A percentile compares a stretch with the other conserved stretches of the same genome.
These are phyloP conservation scores for Trissolcus brochymenae DNA, from an alignment of 2,888 invertebrate genomes.

Conservation along the genomic window DNA sequence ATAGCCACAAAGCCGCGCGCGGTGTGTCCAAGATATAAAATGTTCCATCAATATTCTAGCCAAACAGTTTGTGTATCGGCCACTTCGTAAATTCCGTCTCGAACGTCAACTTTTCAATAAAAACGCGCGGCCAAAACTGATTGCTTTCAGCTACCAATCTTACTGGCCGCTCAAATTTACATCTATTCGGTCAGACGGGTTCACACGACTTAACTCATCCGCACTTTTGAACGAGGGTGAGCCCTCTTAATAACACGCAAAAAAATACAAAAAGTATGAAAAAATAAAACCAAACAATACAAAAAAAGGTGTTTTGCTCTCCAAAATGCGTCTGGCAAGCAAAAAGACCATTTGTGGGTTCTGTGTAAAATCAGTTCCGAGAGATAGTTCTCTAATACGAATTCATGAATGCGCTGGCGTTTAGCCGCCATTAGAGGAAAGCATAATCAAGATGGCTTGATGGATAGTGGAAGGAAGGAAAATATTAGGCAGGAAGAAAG, in stretches of 20 bases:
- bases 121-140: constrained; percentile 25
- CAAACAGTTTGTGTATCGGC: constrained; percentile 13
- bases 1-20: constrained; percentile 1
- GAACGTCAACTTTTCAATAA: constrained; percentile 45
- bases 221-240: constrained; percentile 15
- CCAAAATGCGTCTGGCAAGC: constrained; percentile 12
- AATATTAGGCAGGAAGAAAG: constrained; percentile 48
- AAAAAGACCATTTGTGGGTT: constrained; percentile 25
- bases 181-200: constrained; percentile 41
- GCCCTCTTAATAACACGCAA: constrained; percentile 4
- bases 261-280: constrained; percentile 26
- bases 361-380: constrained; percentile 45
- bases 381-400: constrained; percentile 70
- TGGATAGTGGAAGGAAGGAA: constrained; percentile 54
- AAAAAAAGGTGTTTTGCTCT: constrained; percentile 24
- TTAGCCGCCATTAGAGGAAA: constrained; percentile 73
- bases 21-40: constrained; percentile 16
- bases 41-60: constrained; percentile 23
- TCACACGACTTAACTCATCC: constrained; percentile 38
- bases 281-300: constrained; percentile 17
- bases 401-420: constrained; percentile 73
- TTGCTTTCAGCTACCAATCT: constrained; percentile 45
- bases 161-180: constrained; percentile 38
- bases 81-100: constrained; percentile 34
- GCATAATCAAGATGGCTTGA: constrained; percentile 71